phyloP scores from a whole-genome alignment of 2,888 invertebrate genomes.

The Drepanosiphum platanoidis region DNA sequence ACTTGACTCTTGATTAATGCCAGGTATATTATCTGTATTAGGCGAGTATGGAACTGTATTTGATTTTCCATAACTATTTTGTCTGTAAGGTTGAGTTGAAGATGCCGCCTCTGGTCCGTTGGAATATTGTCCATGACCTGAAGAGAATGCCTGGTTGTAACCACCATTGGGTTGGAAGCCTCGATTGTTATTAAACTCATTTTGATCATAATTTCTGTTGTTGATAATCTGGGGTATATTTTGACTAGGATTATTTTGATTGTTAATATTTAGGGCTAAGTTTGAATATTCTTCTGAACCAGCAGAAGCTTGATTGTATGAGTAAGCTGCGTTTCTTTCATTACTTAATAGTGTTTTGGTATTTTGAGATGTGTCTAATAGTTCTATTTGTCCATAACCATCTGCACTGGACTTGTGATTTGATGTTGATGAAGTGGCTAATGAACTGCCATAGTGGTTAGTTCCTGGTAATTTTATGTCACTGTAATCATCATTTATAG shows the following conservation, averaged over 20 bases:
- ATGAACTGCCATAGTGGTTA: not conserved
- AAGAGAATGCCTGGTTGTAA: too few species aligned
- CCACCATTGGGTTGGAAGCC: too few species aligned
- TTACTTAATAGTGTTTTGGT: not conserved
- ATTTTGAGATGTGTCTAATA: constrained; percentile 5
- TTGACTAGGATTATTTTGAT: too few species aligned
- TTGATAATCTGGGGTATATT: too few species aligned
- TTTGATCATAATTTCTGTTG: too few species aligned
- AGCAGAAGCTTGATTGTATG: too few species aligned
- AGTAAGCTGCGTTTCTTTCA: too few species aligned
- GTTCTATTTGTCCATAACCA: constrained; percentile 3
- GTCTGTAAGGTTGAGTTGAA: too few species aligned
- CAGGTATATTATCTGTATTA: not conserved
- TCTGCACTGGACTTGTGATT: not conserved
- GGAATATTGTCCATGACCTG: not conserved
- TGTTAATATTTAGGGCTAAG: too few species aligned
- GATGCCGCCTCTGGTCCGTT: not conserved
- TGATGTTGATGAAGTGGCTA: not conserved
- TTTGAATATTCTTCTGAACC: too few species aligned
- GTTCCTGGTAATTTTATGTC: not conserved
- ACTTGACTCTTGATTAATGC: not conserved
- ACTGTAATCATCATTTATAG: not conserved
- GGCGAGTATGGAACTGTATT: not conserved
- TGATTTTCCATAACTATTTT: not conserved
- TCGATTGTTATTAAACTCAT: too few species aligned